Conservation (phyloP, 2,888 invertebrate species). For the Nemapogon koenigi region DNA sequence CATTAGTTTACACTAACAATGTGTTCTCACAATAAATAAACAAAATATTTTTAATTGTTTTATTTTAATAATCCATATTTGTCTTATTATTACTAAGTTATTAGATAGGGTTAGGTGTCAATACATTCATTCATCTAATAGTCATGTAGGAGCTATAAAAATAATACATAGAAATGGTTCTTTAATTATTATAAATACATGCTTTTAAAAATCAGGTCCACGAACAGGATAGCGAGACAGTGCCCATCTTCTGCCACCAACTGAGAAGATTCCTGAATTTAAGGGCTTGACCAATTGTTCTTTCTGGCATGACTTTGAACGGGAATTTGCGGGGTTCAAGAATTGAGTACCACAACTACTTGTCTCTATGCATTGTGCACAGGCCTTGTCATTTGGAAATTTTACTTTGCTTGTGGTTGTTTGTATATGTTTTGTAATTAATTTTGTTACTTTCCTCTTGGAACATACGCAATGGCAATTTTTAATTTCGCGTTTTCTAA, state of each 20-base stretch:
- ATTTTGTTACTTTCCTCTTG: too few relatives aligned
- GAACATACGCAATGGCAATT: too few relatives aligned
- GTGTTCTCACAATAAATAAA: neutral
- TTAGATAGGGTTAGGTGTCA: too few relatives aligned
- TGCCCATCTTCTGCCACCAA: slow-evolving; percentile 35
- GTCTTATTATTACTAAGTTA: too few relatives aligned
- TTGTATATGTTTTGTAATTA: neutral
- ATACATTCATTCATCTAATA: too few relatives aligned
- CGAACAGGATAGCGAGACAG: slow-evolving; percentile 27
- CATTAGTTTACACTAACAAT: slow-evolving; percentile 1
- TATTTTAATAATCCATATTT: slow-evolving; percentile 2
- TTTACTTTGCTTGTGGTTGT: neutral
- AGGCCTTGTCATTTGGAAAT: slow-evolving; percentile 31
- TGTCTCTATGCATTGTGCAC: slow-evolving; percentile 22
- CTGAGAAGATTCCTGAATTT: neutral
- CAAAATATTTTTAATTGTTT: neutral
- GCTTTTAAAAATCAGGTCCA: slow-evolving; percentile 42
- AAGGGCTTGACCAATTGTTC: neutral
- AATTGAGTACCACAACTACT: slow-evolving; percentile 27
- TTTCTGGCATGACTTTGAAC: neutral
- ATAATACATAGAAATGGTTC: neutral
- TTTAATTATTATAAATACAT: slow-evolving; percentile 1
- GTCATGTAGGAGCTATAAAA: neutral
- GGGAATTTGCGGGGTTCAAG: slow-evolving; percentile 6
- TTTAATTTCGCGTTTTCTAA: too few relatives aligned